Conservation (phyloP, 2,888 invertebrate genomes). For the Neoscelio sp. region DNA sequence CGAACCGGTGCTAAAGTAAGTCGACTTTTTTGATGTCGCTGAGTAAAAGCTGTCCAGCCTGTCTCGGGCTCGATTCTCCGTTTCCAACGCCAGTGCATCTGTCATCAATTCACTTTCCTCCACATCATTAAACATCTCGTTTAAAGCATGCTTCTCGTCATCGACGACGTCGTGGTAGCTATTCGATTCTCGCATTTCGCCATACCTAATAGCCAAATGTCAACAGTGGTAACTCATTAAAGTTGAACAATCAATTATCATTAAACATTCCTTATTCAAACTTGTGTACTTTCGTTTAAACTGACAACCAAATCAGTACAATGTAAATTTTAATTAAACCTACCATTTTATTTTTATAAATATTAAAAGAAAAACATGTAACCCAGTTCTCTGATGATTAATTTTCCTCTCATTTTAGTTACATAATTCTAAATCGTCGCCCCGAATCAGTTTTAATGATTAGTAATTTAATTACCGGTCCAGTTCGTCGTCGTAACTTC, state of each 20-base stretch:
- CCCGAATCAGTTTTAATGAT: neutral
- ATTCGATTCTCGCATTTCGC: slow-evolving; percentile 76
- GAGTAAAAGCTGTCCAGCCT: slow-evolving; percentile 94
- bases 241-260: too few species aligned
- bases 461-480: slow-evolving; percentile 75
- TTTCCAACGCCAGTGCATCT: slow-evolving; percentile 84
- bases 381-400: too few species aligned
- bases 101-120: slow-evolving; percentile 74
- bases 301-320: too few species aligned
- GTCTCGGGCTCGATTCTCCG: slow-evolving; percentile 83
- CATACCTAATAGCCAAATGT: slow-evolving; percentile 42
- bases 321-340: too few species aligned
- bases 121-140: slow-evolving; percentile 72
- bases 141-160: slow-evolving; percentile 71
- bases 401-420: too few species aligned
- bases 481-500: slow-evolving; percentile 80
- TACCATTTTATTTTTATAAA: too few species aligned
- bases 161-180: slow-evolving; percentile 79
- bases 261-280: too few species aligned
- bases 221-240: too few species aligned
- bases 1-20: slow-evolving; percentile 90
- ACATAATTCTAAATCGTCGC: too few species aligned
- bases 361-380: too few species aligned
- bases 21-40: slow-evolving; percentile 90
- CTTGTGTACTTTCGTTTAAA: too few species aligned